Percentiles rank a stretch among this genome's conserved stretches.
Evolutionary conservation across 1,140 invertebrate species (phyloP).

Genomic region (Temnothorax curvispinosus): DNA sequence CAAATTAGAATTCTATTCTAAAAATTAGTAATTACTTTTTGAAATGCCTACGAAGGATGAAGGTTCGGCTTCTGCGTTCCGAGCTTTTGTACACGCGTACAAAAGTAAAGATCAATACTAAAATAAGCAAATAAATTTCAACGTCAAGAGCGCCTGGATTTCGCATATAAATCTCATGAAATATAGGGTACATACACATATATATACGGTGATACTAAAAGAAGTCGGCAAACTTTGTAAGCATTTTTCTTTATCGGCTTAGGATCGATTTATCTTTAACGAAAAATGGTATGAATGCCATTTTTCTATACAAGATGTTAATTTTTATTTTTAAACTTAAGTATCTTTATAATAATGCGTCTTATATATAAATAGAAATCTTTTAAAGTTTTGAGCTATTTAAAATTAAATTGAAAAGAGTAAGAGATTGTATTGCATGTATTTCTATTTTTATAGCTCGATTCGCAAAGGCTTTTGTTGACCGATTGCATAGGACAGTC

Average conservation of each 20-base stretch:
- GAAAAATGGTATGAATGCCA: background rate
- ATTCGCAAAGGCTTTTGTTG: background rate
- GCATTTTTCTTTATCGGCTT: slow-evolving; percentile 31
- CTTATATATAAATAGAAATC: background rate
- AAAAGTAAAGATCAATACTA: slow-evolving; percentile 38
- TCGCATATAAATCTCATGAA: slow-evolving; percentile 41
- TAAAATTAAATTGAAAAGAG: background rate
- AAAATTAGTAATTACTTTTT: background rate
- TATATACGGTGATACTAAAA: slow-evolving; percentile 33
- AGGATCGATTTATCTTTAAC: background rate
- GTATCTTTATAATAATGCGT: background rate
- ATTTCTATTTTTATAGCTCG: background rate
- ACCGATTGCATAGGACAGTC: background rate
- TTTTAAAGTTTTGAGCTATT: background rate
- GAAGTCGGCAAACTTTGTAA: slow-evolving; percentile 40
- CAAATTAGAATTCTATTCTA: background rate
- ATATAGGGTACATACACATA: slow-evolving; percentile 27
- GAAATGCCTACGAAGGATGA: background rate
- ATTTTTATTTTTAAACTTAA: background rate
- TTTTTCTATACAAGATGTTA: background rate
- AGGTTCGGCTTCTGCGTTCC: background rate
- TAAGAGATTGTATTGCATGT: background rate
- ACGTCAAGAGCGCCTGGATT: background rate
- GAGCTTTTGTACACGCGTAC: background rate
- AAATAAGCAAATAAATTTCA: slow-evolving; percentile 45